Evolutionary conservation across 1,140 invertebrate species (phyloP).

Genomic region (Arctopsyche grandis): DNA sequence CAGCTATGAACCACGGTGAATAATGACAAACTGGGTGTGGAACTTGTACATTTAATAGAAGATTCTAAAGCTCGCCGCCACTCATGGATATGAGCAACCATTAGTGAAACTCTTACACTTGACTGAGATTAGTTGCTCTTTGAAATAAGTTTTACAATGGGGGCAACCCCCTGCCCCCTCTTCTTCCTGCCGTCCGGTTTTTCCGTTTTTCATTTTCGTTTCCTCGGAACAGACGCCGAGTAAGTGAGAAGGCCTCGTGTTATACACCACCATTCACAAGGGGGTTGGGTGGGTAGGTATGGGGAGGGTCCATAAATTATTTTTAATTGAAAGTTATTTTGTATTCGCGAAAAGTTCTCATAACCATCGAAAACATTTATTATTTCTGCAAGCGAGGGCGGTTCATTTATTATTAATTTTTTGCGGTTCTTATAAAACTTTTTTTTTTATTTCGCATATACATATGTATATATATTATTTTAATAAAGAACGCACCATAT

Average conservation of each 20-base stretch:
- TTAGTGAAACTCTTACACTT: conserved; percentile 9
- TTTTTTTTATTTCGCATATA: neutral
- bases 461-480: neutral
- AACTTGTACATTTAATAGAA: no score
- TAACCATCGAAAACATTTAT: conserved; percentile 35
- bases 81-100: conserved; percentile 16
- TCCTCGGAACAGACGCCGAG: neutral
- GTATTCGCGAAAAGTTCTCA: conserved; percentile 34
- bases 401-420: conserved; percentile 15
- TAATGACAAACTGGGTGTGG: neutral
- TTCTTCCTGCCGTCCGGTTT: neutral
- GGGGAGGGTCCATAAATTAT: conserved; percentile 26
- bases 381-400: neutral
- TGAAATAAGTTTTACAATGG: conserved; percentile 14
- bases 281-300: neutral
- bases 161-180: neutral
- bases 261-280: no score
- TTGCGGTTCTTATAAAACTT: neutral
- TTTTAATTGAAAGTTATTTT: conserved; percentile 41
- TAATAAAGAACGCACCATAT: neutral
- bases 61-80: neutral
- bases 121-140: conserved; percentile 34
- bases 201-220: neutral
- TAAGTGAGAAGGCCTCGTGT: neutral
- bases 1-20: neutral